These are phyloP conservation scores for Notarius lentiginosus DNA, from an alignment of 2,113 vertebrate genomes.

Conservation along the genomic window DNA sequence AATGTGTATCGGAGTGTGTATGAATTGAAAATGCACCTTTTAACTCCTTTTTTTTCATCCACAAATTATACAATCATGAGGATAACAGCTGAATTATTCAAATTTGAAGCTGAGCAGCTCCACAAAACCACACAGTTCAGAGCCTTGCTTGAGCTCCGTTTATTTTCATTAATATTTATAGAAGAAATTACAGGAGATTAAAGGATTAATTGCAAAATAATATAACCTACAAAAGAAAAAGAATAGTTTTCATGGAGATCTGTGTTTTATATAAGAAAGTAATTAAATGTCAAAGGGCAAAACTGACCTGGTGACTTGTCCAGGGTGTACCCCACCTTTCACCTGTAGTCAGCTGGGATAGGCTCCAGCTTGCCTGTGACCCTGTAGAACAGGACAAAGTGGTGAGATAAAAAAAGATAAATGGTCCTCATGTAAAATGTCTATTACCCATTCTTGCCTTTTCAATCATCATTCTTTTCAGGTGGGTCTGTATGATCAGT, in stretches of 20 bases:
- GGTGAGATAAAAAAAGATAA: too few relatives aligned
- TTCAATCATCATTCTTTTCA: too few relatives aligned
- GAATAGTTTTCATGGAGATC: background rate
- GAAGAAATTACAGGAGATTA: background rate
- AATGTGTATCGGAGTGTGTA: background rate
- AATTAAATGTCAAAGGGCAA: background rate
- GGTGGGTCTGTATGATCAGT: too few relatives aligned
- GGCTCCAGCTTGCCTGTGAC: too few relatives aligned
- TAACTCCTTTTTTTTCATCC: background rate
- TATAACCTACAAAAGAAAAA: background rate
- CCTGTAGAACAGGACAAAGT: too few relatives aligned
- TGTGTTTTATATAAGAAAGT: background rate
- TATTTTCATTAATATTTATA: slow-evolving; percentile 25
- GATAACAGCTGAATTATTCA: slow-evolving; percentile 39
- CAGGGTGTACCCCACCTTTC: too few relatives aligned
- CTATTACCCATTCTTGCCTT: too few relatives aligned
- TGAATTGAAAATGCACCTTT: background rate
- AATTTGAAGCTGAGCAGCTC: slow-evolving; percentile 31
- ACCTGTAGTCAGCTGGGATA: too few relatives aligned
- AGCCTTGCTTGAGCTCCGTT: background rate
- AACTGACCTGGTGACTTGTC: background rate
- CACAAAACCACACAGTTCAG: slow-evolving; percentile 7
- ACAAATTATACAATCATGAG: slow-evolving; percentile 14
- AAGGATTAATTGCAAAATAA: slow-evolving; percentile 10
- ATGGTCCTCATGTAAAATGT: too few relatives aligned